Evolutionary conservation across 2,797 vertebrate species (phyloP), one percentile per base, ranked within the genome.

Genomic region (Hydrophis major): DNA sequence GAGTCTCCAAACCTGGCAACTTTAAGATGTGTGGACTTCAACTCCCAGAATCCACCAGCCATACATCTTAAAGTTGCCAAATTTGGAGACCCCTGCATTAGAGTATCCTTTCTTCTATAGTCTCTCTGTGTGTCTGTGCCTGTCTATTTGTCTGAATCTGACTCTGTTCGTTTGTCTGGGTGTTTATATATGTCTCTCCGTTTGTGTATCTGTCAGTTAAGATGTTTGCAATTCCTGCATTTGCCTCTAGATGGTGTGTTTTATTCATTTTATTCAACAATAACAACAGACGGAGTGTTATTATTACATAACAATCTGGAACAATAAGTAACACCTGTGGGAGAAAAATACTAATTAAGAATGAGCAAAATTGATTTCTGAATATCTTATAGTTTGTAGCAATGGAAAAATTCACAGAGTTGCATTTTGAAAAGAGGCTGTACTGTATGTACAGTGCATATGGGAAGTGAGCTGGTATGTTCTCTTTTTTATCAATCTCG

Each of bases 201-300:
- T 60, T 22, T 60, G 59, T 60, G 20, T 22, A 22, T 60, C 2
- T 22, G 61, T 63, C 60, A 63, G 25, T 63, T 63, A 63, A 63
- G 4, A 14, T 94, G 0, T 92, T 94, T 96, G 96, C 96, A 96
- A 91, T 89, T 93, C 66, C 12, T 27, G 0, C 1, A 0, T 8
- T n/a, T 0, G 5, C 97, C 97, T 96, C 97, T 97, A 98, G 98
- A 96, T 97, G 97, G 97, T 69, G 96, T 0, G 0, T 95, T 96
- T 91, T 94, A 12, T 96, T 87, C 95, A 94, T 56, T 18, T 94
- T 95, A 95, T 14, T 94, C 94, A 95, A 20, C 57, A 57, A 91
- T 0, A 37, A 89, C 18, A 4, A 89, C 18, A 4, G 87, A 60
- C 8, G 0, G 18, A 32, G 14, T 88, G n/a, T n/a, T 56, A 55